Evolutionary conservation across 2,797 vertebrate species (phyloP).

Genomic region (Clamator glandarius): DNA sequence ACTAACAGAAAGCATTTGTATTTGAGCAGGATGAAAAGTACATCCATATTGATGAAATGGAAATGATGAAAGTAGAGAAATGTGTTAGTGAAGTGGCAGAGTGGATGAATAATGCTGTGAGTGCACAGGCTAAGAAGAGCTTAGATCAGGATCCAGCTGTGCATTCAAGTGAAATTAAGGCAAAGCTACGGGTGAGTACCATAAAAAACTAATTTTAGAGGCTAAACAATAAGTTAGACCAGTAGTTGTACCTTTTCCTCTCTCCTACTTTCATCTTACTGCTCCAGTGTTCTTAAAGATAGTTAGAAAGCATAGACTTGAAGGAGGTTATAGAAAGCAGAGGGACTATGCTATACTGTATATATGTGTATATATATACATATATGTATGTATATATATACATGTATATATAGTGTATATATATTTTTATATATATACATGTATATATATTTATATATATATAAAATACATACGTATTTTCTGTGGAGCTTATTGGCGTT

Average conservation of each 20-base stretch:
- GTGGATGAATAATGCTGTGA: constrained; percentile 82
- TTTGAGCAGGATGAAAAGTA: constrained; percentile 81
- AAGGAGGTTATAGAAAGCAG: neutral
- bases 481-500: neutral
- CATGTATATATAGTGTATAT: too few species aligned
- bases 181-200: constrained; percentile 78
- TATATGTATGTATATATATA: too few species aligned
- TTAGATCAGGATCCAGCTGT: constrained; percentile 81
- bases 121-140: constrained; percentile 78
- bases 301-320: neutral
- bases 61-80: constrained; percentile 85
- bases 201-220: neutral
- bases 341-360: neutral
- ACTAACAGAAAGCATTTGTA: neutral
- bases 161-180: constrained; percentile 77
- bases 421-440: too few species aligned
- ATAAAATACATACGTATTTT: too few species aligned
- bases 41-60: constrained; percentile 81
- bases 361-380: too few species aligned
- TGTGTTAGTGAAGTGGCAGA: constrained; percentile 79
- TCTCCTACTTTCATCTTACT: neutral
- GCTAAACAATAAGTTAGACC: neutral
- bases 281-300: neutral
- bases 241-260: neutral
- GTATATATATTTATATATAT: too few species aligned